A percentile compares a stretch with the other conserved stretches of the same genome.
Conservation (phyloP, 2,113 vertebrate genomes). For the Eublepharis macularius region DNA sequence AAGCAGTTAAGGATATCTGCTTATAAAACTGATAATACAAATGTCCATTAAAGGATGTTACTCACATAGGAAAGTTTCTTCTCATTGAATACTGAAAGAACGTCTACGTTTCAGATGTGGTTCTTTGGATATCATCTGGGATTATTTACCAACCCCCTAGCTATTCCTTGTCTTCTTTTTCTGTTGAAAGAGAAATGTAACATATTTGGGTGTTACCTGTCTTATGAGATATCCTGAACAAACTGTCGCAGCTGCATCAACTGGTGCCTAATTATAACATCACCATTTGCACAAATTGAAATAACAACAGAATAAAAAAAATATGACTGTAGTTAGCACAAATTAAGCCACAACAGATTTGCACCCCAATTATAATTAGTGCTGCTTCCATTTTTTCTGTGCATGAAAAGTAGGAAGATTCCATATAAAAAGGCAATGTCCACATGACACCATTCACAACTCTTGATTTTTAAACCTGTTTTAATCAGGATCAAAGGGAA, state of each 20-base stretch:
- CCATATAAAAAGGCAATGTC: too few relatives aligned
- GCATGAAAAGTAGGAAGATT: too few relatives aligned
- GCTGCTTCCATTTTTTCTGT: too few relatives aligned
- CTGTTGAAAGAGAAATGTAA: neutral
- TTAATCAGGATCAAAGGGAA: too few relatives aligned
- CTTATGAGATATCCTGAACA: neutral
- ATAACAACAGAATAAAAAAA: neutral
- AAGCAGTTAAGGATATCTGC: slow-evolving; percentile 57
- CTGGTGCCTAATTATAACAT: neutral
- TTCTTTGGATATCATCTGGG: slow-evolving; percentile 71
- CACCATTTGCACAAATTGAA: neutral
- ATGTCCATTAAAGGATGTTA: slow-evolving; percentile 56
- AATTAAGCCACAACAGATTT: neutral
- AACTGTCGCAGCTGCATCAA: neutral
- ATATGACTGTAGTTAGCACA: neutral
- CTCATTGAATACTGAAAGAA: slow-evolving; percentile 76
- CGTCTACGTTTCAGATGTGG: slow-evolving; percentile 75
- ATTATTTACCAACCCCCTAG: slow-evolving; percentile 69
- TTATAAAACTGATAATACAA: slow-evolving; percentile 66
- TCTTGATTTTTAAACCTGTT: too few relatives aligned
- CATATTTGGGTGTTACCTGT: neutral
- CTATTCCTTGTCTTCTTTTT: slow-evolving; percentile 21
- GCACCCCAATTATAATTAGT: too few relatives aligned
- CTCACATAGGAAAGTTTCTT: slow-evolving; percentile 74
- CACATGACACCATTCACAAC: too few relatives aligned